phyloP scores from a whole-genome alignment of 2,113 vertebrate species.

The Crocuta crocuta region DNA sequence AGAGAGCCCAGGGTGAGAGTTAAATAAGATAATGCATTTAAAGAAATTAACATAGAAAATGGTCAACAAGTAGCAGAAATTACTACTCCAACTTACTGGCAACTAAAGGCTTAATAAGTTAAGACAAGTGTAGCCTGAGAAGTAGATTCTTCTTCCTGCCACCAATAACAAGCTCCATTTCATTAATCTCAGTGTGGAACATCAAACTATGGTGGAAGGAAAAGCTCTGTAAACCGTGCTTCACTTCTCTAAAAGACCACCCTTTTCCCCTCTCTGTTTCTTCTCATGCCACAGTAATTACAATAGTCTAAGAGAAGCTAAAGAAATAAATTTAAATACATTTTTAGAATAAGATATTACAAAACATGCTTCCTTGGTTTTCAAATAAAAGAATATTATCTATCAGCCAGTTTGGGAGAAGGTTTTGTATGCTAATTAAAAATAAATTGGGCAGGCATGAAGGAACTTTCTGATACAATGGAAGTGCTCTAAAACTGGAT shows the following conservation, averaged over 20 bases:
- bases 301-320: not conserved
- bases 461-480: not conserved
- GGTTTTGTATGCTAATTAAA: not conserved
- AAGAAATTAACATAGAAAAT: not conserved
- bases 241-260: not conserved
- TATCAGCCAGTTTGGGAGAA: not conserved
- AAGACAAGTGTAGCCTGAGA: not conserved
- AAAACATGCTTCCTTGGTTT: slow-evolving; percentile 14
- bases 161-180: not conserved
- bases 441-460: not conserved
- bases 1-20: not conserved
- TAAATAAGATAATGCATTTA: not conserved
- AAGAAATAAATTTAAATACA: slow-evolving; percentile 22
- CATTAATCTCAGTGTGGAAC: not conserved
- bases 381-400: not conserved
- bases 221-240: not conserved
- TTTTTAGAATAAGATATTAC: slow-evolving; percentile 37
- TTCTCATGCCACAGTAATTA: not conserved
- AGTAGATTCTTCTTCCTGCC: not conserved
- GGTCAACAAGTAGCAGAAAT: not conserved
- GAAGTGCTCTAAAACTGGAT: not conserved
- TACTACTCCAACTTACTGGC: not conserved
- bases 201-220: not conserved
- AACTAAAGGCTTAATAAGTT: not conserved
- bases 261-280: not conserved